These are phyloP conservation scores for Palloptera scutellata DNA, from an alignment of 2,888 invertebrate species.

Conservation along the genomic window DNA sequence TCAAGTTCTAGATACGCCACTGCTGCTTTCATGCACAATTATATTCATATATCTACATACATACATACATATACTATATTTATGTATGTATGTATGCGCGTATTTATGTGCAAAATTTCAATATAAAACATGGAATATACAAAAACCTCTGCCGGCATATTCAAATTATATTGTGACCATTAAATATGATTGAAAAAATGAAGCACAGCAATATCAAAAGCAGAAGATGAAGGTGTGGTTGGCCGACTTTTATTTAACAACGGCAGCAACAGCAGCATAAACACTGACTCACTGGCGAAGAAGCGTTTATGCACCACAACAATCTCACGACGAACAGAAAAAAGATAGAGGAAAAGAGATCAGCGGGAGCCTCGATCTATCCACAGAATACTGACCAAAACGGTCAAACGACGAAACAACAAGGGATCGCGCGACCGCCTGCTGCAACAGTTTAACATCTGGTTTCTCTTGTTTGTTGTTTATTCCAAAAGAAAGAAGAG, in stretches of 20 bases:
- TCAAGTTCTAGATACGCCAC: too few species aligned
- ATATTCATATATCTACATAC: too few species aligned
- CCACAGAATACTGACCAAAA: slow-evolving; percentile 27
- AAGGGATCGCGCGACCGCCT: slow-evolving; percentile 38
- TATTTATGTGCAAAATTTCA: slow-evolving; percentile 13
- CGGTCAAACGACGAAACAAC: slow-evolving; percentile 20
- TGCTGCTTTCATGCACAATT: too few species aligned
- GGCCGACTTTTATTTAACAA: slow-evolving; percentile 33
- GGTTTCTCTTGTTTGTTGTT: slow-evolving; percentile 40
- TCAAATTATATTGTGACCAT: slow-evolving; percentile 56
- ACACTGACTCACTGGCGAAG: slow-evolving; percentile 27
- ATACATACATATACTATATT: neutral
- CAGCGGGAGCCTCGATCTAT: slow-evolving; percentile 30
- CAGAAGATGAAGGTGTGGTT: slow-evolving; percentile 33
- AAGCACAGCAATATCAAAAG: slow-evolving; percentile 29
- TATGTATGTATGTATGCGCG: neutral
- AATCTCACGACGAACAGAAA: slow-evolving; percentile 1
- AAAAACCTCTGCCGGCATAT: slow-evolving; percentile 16
- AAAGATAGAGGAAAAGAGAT: slow-evolving; percentile 24
- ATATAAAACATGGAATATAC: too few species aligned
- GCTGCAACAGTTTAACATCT: slow-evolving; percentile 47
- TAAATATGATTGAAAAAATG: slow-evolving; percentile 53
- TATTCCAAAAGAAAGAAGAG: neutral
- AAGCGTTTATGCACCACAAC: neutral
- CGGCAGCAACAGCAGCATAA: slow-evolving; percentile 23